Conservation (phyloP, 1,140 invertebrate genomes). For the Phymorhynchus buccinoides region DNA sequence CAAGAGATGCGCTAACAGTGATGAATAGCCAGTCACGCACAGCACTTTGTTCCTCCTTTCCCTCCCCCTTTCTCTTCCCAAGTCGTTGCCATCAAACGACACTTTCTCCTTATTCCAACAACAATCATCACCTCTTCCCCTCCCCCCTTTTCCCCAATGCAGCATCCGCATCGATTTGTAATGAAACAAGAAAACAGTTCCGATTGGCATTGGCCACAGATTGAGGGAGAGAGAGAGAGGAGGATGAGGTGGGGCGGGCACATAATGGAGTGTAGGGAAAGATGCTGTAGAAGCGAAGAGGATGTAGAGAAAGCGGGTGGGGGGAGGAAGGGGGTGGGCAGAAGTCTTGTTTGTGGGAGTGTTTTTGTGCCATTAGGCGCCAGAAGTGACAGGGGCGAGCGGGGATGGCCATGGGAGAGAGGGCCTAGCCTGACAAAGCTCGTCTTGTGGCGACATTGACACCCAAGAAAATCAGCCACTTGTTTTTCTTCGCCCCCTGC, state of each 20-base stretch:
- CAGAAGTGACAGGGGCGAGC: constrained; percentile 23
- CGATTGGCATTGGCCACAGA: neutral
- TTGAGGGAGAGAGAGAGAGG: neutral
- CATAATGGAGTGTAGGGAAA: too few relatives aligned
- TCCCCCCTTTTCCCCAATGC: too few relatives aligned
- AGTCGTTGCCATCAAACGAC: neutral
- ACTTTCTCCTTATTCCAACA: neutral
- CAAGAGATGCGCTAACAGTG: neutral
- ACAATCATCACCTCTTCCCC: neutral
- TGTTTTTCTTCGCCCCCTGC: constrained; percentile 40
- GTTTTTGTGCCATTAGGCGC: constrained; percentile 27
- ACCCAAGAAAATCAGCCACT: constrained; percentile 37
- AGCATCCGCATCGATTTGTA: neutral
- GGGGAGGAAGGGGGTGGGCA: neutral
- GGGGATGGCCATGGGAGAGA: neutral
- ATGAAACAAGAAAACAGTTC: constrained; percentile 31
- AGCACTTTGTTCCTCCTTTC: neutral
- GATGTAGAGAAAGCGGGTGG: neutral
- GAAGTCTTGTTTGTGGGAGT: constrained; percentile 9
- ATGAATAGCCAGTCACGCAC: constrained; percentile 1
- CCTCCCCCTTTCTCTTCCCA: neutral
- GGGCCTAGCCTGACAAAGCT: neutral
- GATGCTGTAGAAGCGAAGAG: too few relatives aligned
- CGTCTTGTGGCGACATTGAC: constrained; percentile 29
- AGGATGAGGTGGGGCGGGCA: neutral